A percentile compares a stretch with the other conserved stretches of the same genome.
These are phyloP conservation scores for Perca flavescens DNA, from an alignment of 2,113 vertebrate genomes.

Conservation along the genomic window DNA sequence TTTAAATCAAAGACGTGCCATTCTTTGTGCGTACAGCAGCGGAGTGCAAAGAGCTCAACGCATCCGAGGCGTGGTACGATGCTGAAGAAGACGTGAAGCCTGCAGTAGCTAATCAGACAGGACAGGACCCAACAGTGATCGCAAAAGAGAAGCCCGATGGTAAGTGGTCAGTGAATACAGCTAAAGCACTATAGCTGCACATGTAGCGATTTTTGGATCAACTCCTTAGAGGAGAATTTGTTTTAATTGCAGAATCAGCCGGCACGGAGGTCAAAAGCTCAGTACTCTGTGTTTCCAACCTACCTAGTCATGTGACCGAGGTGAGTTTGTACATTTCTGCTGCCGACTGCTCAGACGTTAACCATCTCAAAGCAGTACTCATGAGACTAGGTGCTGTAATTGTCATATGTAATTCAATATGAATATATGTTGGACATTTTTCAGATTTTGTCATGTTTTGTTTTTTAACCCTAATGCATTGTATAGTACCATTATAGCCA, in stretches of 20 bases:
- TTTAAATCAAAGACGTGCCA: neutral
- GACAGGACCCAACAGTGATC: neutral
- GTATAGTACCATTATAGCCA: constrained; percentile 9
- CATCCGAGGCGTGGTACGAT: constrained; percentile 78
- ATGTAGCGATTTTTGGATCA: neutral
- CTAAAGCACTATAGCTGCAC: neutral
- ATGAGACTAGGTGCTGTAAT: neutral
- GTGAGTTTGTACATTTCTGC: constrained; percentile 49
- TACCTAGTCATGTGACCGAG: constrained; percentile 64
- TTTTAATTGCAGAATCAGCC: constrained; percentile 25
- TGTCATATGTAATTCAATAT: neutral
- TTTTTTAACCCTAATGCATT: neutral
- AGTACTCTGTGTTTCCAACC: constrained; percentile 50
- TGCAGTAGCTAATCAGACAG: neutral
- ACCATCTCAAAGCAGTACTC: neutral
- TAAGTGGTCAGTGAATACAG: neutral
- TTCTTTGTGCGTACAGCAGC: neutral
- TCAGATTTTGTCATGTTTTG: neutral
- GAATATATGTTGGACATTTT: neutral
- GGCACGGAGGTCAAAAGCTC: neutral
- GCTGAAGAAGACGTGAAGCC: constrained; percentile 73
- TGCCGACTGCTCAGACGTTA: neutral
- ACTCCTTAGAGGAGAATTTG: neutral
- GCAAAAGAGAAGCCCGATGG: neutral
- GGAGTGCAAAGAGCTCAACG: constrained; percentile 39